phyloP scores from a whole-genome alignment of 2,113 vertebrate species.

The Pachyramphus minor region DNA sequence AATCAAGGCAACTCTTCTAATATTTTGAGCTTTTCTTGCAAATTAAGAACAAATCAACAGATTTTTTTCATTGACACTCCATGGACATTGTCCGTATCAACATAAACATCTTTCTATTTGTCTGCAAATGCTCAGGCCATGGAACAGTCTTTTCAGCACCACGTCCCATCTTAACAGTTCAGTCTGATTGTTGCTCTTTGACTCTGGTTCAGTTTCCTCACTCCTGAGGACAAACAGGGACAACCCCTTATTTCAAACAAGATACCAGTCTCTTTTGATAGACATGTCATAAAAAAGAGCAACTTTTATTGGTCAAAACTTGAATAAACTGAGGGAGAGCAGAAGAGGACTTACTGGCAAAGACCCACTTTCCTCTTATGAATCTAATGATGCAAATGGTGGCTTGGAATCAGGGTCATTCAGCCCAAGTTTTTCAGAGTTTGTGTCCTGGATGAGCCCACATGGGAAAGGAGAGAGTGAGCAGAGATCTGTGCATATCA shows the following conservation, averaged over 20 bases:
- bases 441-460: not conserved
- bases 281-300: not conserved
- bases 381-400: not conserved
- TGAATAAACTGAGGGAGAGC: not conserved
- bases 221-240: not conserved
- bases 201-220: not conserved
- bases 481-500: not conserved
- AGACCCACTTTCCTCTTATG: not conserved
- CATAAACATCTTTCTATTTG: not conserved
- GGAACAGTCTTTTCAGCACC: not conserved
- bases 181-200: not conserved
- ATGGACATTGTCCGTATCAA: not conserved
- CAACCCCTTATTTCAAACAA: not conserved
- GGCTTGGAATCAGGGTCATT: not conserved
- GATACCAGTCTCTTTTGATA: not conserved
- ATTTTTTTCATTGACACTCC: not conserved
- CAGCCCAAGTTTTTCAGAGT: not conserved
- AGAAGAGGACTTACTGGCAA: not conserved
- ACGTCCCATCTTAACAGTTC: not conserved
- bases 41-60: not conserved
- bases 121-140: not conserved
- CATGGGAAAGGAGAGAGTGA: not conserved
- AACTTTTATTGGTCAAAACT: not conserved
- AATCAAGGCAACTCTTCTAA: not conserved
- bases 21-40: not conserved